Conservation (phyloP, 2,797 vertebrate species). For the Pseudochromis fuscus region DNA sequence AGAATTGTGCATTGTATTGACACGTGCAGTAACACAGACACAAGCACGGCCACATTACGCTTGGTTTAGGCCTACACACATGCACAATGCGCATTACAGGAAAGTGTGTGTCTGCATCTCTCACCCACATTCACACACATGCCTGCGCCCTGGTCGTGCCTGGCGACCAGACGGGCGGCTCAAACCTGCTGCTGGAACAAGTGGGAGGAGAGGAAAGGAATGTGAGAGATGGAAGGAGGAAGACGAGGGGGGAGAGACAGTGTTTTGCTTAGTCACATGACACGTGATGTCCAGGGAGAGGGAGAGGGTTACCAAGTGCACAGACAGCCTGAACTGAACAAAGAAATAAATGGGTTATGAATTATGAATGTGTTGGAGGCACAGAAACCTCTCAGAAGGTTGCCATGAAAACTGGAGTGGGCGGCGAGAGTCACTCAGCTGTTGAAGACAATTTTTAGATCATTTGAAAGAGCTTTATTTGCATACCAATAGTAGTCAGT, state of each 20-base stretch:
- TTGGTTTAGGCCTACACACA: background rate
- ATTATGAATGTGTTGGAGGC: constrained; percentile 30
- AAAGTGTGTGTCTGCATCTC: background rate
- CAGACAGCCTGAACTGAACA: background rate
- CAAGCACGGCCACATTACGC: too few relatives aligned
- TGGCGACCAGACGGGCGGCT: constrained; percentile 41
- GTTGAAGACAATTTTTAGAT: background rate
- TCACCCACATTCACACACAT: background rate
- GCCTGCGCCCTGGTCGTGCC: constrained; percentile 5
- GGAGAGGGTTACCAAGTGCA: background rate
- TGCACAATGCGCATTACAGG: background rate
- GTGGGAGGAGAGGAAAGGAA: constrained; percentile 55
- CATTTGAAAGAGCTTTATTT: background rate
- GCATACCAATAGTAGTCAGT: background rate
- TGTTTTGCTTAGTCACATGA: constrained; percentile 55
- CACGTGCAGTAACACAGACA: too few relatives aligned
- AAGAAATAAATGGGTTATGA: constrained; percentile 28
- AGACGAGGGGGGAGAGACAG: constrained; percentile 5
- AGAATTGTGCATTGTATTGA: background rate
- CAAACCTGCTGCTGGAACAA: constrained; percentile 27
- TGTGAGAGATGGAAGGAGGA: constrained; percentile 19
- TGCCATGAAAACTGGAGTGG: constrained; percentile 36
- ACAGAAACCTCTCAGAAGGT: constrained; percentile 6
- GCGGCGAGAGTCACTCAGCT: background rate
- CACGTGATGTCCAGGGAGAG: background rate